phyloP scores from a whole-genome alignment of 1,140 invertebrate genomes.

The Bombyx mandarina region DNA sequence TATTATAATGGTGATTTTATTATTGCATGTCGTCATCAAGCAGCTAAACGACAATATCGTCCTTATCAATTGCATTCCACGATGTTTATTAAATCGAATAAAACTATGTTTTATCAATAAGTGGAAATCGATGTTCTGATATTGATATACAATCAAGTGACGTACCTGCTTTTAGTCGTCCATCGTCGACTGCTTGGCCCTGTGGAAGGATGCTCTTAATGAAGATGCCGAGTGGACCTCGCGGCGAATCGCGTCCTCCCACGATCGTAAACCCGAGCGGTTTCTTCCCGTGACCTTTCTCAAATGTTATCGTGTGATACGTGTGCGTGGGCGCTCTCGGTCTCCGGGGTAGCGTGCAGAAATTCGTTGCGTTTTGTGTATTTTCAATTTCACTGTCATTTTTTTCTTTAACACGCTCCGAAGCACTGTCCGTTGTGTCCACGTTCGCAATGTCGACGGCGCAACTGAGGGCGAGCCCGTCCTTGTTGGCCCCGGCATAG shows the following conservation, averaged over 20 bases:
- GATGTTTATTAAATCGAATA: too few relatives aligned
- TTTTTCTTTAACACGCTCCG: conserved; percentile 35
- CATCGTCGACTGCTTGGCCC: conserved; percentile 90
- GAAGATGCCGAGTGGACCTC: conserved; percentile 90
- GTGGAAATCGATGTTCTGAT: too few relatives aligned
- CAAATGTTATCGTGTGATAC: conserved; percentile 83
- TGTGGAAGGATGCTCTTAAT: conserved; percentile 91
- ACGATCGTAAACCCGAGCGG: conserved; percentile 93
- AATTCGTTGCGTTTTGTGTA: conserved; percentile 74
- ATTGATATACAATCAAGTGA: not conserved
- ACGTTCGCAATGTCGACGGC: conserved; percentile 57
- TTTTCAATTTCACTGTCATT: conserved; percentile 48
- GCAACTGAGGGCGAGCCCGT: conserved; percentile 57
- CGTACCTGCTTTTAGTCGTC: conserved; percentile 79
- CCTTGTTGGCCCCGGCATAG: conserved; percentile 64
- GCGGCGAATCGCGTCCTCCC: conserved; percentile 89
- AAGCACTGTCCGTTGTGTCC: conserved; percentile 49
- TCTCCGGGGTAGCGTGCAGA: conserved; percentile 79
- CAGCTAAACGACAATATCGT: too few relatives aligned
- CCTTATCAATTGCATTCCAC: too few relatives aligned
- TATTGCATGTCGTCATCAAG: too few relatives aligned
- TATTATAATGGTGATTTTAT: too few relatives aligned
- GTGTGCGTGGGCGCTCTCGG: conserved; percentile 77
- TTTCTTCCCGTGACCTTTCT: conserved; percentile 88
- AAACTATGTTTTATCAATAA: too few relatives aligned